Evolutionary conservation across 2,113 vertebrate genomes (phyloP).

Genomic region (Anolis sagrei): DNA sequence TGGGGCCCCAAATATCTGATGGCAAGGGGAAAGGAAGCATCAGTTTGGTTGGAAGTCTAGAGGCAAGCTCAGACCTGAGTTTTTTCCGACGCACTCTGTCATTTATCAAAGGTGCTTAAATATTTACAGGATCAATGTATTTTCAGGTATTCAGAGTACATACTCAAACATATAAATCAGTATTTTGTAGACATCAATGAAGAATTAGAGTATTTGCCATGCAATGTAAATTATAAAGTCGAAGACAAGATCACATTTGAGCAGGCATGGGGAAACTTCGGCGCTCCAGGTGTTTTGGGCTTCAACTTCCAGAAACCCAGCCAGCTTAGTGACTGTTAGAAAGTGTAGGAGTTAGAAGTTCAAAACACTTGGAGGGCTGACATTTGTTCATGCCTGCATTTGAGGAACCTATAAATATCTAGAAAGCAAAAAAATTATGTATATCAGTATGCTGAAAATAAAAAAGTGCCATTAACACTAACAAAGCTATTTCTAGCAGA

Average conservation of each 20-base stretch:
- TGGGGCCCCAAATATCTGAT: conserved; percentile 95
- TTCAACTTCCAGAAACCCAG: too few relatives aligned
- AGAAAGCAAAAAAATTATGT: background rate
- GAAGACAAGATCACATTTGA: conserved; percentile 11
- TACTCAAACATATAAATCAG: background rate
- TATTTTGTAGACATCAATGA: background rate
- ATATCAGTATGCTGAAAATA: conserved; percentile 10
- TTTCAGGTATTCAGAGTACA: conserved; percentile 1
- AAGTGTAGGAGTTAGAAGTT: too few relatives aligned
- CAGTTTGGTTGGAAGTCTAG: background rate
- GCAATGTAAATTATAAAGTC: background rate
- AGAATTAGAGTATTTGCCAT: background rate
- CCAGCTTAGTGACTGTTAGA: too few relatives aligned
- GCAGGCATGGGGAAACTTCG: too few relatives aligned
- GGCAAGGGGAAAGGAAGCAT: conserved; percentile 34
- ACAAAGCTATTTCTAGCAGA: background rate
- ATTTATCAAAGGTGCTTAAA: background rate
- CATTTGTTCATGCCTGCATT: background rate
- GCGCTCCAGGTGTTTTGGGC: too few relatives aligned
- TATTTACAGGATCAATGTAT: background rate
- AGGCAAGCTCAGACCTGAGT: background rate
- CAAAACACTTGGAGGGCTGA: too few relatives aligned
- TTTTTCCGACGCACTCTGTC: background rate
- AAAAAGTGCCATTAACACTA: background rate
- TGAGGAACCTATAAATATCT: background rate